A percentile compares a stretch with the other conserved stretches of the same genome.
Conservation (phyloP, 2,797 vertebrate genomes). For the Ptychadena robeensis region DNA sequence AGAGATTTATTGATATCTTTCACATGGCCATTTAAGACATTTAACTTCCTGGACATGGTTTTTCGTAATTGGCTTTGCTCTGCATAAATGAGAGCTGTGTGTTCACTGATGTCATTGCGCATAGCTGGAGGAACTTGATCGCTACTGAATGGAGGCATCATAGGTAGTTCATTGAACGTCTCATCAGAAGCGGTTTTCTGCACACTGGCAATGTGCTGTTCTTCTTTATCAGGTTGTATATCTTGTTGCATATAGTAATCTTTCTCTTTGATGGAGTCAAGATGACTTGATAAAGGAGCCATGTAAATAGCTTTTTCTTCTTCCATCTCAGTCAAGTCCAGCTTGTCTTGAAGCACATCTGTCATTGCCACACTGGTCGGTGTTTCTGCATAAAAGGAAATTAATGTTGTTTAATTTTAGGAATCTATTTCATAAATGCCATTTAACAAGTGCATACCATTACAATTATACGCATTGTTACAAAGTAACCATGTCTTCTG, state of each 20-base stretch:
- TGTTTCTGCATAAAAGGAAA: conserved; percentile 37
- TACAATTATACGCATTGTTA: too few relatives aligned
- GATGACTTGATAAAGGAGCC: conserved; percentile 41
- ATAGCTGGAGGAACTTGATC: conserved; percentile 43
- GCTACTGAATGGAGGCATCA: conserved; percentile 43
- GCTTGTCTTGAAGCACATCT: conserved; percentile 43
- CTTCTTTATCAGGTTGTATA: conserved; percentile 36
- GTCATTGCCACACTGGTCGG: conserved; percentile 11
- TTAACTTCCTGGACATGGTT: conserved; percentile 55
- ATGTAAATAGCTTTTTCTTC: conserved; percentile 39
- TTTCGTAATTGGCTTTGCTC: conserved; percentile 53
- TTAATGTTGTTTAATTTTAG: conserved; percentile 19
- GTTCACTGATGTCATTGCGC: conserved; percentile 43
- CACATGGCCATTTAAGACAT: conserved; percentile 57
- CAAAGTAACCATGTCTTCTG: too few relatives aligned
- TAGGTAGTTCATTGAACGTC: conserved; percentile 39
- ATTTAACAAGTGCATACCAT: too few relatives aligned
- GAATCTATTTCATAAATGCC: too few relatives aligned
- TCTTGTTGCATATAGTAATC: conserved; percentile 40
- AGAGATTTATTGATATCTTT: conserved; percentile 56
- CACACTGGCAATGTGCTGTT: conserved; percentile 23
- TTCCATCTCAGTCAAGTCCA: conserved; percentile 25
- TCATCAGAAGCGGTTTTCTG: conserved; percentile 40
- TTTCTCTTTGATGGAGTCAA: conserved; percentile 42
- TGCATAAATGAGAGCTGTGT: conserved; percentile 41